Conservation (phyloP, 2,113 vertebrate genomes). For the Dipodomys ordii region DNA sequence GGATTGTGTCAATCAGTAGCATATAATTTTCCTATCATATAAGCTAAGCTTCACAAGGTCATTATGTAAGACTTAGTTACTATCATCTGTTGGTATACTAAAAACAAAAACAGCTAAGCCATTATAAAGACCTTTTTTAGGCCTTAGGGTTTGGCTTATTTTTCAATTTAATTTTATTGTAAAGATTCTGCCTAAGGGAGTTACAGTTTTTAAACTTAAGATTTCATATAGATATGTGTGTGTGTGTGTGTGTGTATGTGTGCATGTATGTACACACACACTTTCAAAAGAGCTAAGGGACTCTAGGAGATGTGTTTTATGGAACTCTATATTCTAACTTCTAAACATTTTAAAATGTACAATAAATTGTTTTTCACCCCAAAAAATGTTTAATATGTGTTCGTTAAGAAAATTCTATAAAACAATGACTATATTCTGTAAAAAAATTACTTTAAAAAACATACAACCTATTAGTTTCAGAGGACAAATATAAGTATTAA, state of each 20-base stretch:
- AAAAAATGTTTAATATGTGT: not conserved
- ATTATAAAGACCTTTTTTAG: slow-evolving; percentile 13
- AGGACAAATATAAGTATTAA: slow-evolving; percentile 64
- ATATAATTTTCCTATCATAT: slow-evolving; percentile 47
- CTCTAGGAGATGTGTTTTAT: slow-evolving; percentile 22
- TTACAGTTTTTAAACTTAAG: too few relatives aligned
- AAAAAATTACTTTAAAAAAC: slow-evolving; percentile 56
- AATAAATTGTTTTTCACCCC: not conserved
- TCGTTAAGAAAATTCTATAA: slow-evolving; percentile 47
- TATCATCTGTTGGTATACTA: slow-evolving; percentile 16
- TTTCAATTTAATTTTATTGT: too few relatives aligned
- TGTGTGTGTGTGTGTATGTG: too few relatives aligned
- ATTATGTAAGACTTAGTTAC: not conserved
- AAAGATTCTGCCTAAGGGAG: too few relatives aligned
- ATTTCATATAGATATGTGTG: slow-evolving; percentile 20
- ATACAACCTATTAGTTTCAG: slow-evolving; percentile 4
- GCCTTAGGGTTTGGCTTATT: too few relatives aligned
- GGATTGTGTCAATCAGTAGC: not conserved
- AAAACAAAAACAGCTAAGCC: slow-evolving; percentile 45
- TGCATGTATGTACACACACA: too few relatives aligned
- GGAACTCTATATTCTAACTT: slow-evolving; percentile 4
- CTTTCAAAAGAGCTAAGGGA: slow-evolving; percentile 31
- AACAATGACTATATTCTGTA: slow-evolving; percentile 38
- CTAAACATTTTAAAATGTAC: not conserved
- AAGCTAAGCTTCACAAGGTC: slow-evolving; percentile 47